Evolutionary conservation across 2,888 invertebrate genomes (phyloP).

Genomic region (Galerucella calmariensis): DNA sequence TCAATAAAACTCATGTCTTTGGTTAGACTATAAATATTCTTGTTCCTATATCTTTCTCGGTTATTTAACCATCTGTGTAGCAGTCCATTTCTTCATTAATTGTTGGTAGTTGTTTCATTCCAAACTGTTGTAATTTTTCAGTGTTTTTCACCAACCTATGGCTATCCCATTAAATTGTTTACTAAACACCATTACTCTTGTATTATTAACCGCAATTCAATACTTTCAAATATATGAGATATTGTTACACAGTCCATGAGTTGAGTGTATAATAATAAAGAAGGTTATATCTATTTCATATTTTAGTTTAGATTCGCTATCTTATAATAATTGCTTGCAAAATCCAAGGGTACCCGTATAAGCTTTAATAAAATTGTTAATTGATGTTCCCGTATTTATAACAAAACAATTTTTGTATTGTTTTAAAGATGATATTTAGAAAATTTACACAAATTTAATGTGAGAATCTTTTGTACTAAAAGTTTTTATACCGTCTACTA

Average conservation of each 20-base stretch:
- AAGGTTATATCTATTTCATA: background rate
- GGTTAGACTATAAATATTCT: too few species aligned
- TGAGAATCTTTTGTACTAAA: background rate
- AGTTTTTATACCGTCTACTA: background rate
- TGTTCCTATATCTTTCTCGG: too few species aligned
- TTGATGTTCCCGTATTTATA: constrained; percentile 20
- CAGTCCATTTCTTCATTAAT: too few species aligned
- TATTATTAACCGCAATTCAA: background rate
- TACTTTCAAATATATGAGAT: background rate
- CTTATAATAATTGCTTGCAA: constrained; percentile 19
- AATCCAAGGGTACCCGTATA: constrained; percentile 32
- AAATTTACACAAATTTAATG: background rate
- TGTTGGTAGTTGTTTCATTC: too few species aligned
- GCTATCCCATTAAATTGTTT: too few species aligned
- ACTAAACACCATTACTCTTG: background rate
- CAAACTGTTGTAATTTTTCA: too few species aligned
- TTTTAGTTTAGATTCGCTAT: constrained; percentile 8
- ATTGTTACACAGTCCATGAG: background rate
- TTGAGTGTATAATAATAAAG: background rate
- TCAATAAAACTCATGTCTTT: too few species aligned
- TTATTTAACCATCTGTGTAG: too few species aligned
- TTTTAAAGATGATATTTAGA: background rate
- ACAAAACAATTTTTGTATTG: constrained; percentile 21
- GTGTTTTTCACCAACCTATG: too few species aligned
- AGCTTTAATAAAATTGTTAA: constrained; percentile 23